Base-by-base conservation (phyloP, 2,113 vertebrate species). In the Thymallus thymallus region DNA sequence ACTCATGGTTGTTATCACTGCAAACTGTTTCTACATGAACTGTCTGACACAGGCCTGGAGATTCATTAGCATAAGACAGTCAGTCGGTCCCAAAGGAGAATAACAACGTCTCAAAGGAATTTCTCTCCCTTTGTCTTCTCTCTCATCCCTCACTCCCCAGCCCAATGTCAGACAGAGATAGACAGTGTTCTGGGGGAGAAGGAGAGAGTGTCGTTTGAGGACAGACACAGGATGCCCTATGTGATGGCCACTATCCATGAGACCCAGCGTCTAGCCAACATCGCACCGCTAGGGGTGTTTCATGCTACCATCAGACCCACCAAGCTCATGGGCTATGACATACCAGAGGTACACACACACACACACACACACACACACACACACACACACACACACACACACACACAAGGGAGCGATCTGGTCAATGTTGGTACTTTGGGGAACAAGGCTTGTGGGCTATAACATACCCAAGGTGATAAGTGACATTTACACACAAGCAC, bases 281-380 rank as follows among this genome's bases (percentile, higher is more conserved):
- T 80, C 4, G 67, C 79, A 26, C 83, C 77, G 2, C 35, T 41
- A 41, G 35, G 35, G 35, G 35, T 41, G 35, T 41, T 41, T 41
- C 35, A 41, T 41, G 9, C 48, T 51, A 79, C 81, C 72, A 81
- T 58, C 67, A 80, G 76, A 71, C 77, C 76, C 24, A 83, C 79
- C 14, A 35, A 74, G 63, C 35, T 41, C 35, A 41, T 41, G 35
- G 35, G 35, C 35, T 41, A 41, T 41, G 35, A 41, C 35, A 10
- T 55, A 89, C 62, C 82, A 81, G 26, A 69, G 80, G 72, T 86
- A 72, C 68, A 82, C 80, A 80, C 87, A 73, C 29, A 29, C 29
- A 29, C 29, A 29, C 29, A 3, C 29, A 29, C 29, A 29, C 29
- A 29, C 29, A 29, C 29, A 29, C 29, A 29, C 29, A 41, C 35